Conservation (phyloP, 2,113 vertebrate genomes). For the Tor tambroides region DNA sequence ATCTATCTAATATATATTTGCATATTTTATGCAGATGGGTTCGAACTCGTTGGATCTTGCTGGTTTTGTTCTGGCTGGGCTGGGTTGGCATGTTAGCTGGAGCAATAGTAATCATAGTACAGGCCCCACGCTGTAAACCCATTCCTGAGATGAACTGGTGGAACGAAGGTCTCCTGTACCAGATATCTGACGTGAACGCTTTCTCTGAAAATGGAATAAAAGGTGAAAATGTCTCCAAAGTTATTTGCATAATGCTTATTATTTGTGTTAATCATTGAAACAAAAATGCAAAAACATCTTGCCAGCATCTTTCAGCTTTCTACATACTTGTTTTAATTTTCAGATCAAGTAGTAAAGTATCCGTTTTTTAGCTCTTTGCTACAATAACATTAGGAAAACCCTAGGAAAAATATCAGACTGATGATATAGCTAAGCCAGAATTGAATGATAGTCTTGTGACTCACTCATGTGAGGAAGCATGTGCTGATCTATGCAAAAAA, state of each 20-base stretch:
- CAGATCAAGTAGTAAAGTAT: too few relatives aligned
- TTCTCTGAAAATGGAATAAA: conserved; percentile 71
- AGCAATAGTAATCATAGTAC: conserved; percentile 86
- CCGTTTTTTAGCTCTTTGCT: too few relatives aligned
- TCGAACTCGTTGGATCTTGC: conserved; percentile 82
- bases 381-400: too few relatives aligned
- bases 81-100: conserved; percentile 92
- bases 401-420: too few relatives aligned
- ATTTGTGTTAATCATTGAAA: neutral
- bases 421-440: too few relatives aligned
- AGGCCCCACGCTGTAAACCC: conserved; percentile 86
- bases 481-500: too few relatives aligned
- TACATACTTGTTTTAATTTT: neutral
- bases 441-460: too few relatives aligned
- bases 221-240: conserved; percentile 65
- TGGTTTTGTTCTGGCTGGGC: conserved; percentile 89
- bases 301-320: neutral
- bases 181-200: conserved; percentile 71
- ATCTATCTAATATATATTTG: neutral
- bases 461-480: too few relatives aligned
- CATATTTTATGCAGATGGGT: conserved; percentile 80
- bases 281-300: neutral
- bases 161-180: conserved; percentile 85
- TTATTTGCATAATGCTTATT: too few relatives aligned
- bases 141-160: conserved; percentile 86